Percentiles rank a stretch among this genome's conserved stretches.
phyloP scores from a whole-genome alignment of 2,888 invertebrate genomes.

The Plagiodera versicolora region DNA sequence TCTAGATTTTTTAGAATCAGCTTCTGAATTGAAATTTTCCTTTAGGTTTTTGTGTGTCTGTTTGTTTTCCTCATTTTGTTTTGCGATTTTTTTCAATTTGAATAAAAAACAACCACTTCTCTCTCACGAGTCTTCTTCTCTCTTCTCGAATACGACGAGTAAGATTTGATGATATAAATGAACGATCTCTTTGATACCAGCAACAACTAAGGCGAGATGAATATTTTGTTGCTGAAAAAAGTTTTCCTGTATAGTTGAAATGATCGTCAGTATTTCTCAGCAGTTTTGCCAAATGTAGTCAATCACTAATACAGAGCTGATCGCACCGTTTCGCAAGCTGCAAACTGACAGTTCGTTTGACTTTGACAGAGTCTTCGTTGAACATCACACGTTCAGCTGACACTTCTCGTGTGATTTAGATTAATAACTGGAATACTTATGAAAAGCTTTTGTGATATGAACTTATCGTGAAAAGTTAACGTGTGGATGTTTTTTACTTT shows the following conservation, averaged over 20 bases:
- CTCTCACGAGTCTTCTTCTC: too few relatives aligned
- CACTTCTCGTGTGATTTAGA: constrained; percentile 22
- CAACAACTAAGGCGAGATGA: too few relatives aligned
- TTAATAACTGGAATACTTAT: constrained; percentile 32
- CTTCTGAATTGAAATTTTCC: too few relatives aligned
- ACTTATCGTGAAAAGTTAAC: constrained; percentile 26
- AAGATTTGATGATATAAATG: too few relatives aligned
- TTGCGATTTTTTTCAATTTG: too few relatives aligned
- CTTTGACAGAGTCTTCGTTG: neutral
- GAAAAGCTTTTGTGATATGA: constrained; percentile 42
- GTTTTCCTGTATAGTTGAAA: constrained; percentile 2
- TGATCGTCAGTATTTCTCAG: constrained; percentile 12
- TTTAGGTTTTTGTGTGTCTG: too few relatives aligned
- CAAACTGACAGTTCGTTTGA: constrained; percentile 10
- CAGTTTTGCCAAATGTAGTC: constrained; percentile 38
- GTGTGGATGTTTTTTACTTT: constrained; percentile 26
- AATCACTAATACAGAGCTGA: constrained; percentile 11
- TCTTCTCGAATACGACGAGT: too few relatives aligned
- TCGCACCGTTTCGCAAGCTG: too few relatives aligned
- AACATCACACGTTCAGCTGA: constrained; percentile 3
- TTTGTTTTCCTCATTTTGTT: too few relatives aligned
- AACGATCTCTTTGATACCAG: too few relatives aligned
- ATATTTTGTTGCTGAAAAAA: neutral
- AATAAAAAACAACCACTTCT: too few relatives aligned
- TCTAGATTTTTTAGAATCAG: too few relatives aligned